These are phyloP conservation scores for Cynopterus sphinx DNA, from an alignment of 2,797 vertebrate genomes.

Conservation along the genomic window DNA sequence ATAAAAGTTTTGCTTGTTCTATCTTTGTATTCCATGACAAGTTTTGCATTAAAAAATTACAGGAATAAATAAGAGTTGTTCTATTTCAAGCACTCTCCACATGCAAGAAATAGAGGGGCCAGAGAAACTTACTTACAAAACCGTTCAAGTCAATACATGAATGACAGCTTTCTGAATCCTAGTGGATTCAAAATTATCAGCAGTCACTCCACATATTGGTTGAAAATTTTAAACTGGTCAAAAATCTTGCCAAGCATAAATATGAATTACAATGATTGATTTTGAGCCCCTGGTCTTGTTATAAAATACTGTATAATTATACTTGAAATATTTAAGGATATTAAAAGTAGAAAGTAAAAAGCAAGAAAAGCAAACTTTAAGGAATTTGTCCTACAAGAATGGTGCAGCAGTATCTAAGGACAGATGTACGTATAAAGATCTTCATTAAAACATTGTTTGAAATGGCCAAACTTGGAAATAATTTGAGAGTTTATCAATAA, in stretches of 20 bases:
- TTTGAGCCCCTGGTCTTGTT: neutral
- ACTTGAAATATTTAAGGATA: neutral
- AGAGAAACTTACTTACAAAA: neutral
- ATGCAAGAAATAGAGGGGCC: neutral
- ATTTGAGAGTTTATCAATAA: neutral
- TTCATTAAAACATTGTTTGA: neutral
- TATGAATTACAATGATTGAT: neutral
- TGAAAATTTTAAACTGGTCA: neutral
- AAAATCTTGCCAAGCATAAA: neutral
- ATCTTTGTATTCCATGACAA: neutral
- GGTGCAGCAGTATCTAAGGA: neutral
- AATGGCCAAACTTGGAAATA: neutral
- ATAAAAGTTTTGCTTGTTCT: neutral
- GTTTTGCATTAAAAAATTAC: neutral
- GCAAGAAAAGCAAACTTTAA: neutral
- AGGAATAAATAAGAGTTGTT: neutral
- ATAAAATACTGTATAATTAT: neutral
- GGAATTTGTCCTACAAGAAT: neutral
- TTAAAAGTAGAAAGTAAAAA: neutral
- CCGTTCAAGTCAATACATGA: neutral
- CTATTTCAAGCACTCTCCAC: neutral
- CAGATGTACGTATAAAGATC: neutral
- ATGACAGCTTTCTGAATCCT: neutral
- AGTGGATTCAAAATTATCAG: neutral
- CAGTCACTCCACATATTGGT: neutral